phyloP scores from a whole-genome alignment of 2,888 invertebrate species.

The Thysanoteuthis rhombus region DNA sequence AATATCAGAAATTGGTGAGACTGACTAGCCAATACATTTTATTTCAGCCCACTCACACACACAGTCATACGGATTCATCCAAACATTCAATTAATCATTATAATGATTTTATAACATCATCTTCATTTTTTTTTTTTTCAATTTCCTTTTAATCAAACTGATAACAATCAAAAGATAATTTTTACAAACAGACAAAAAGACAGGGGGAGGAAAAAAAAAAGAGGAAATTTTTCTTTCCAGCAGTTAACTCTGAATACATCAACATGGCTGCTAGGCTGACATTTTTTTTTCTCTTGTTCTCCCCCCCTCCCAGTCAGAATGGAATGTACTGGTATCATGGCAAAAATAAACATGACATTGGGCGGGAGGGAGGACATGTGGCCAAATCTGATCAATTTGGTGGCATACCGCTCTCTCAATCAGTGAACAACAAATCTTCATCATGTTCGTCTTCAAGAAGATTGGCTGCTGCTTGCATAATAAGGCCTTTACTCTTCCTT shows the following conservation, averaged over 20 bases:
- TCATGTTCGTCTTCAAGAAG: conserved; percentile 85
- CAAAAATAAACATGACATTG: neutral
- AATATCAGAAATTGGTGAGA: too few relatives aligned
- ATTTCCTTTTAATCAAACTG: too few relatives aligned
- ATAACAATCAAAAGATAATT: too few relatives aligned
- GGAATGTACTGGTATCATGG: neutral
- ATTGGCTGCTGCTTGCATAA: conserved; percentile 72
- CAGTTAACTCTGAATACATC: too few relatives aligned
- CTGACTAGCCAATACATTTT: neutral
- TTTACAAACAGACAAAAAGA: too few relatives aligned
- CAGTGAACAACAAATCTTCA: conserved; percentile 84
- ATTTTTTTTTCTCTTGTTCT: neutral
- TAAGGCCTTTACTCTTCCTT: conserved; percentile 69
- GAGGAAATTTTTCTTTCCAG: too few relatives aligned
- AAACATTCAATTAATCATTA: too few relatives aligned
- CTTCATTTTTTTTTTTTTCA: too few relatives aligned
- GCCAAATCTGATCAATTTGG: neutral
- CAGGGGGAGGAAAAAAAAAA: too few relatives aligned
- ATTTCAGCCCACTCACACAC: neutral
- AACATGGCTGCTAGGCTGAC: neutral
- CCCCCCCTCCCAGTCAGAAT: neutral
- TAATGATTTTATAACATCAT: too few relatives aligned
- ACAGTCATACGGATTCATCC: neutral
- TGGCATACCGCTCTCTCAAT: conserved; percentile 31
- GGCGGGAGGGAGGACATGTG: too few relatives aligned